These are phyloP conservation scores for Scophthalmus maximus DNA, from an alignment of 2,113 vertebrate genomes.

Conservation along the genomic window DNA sequence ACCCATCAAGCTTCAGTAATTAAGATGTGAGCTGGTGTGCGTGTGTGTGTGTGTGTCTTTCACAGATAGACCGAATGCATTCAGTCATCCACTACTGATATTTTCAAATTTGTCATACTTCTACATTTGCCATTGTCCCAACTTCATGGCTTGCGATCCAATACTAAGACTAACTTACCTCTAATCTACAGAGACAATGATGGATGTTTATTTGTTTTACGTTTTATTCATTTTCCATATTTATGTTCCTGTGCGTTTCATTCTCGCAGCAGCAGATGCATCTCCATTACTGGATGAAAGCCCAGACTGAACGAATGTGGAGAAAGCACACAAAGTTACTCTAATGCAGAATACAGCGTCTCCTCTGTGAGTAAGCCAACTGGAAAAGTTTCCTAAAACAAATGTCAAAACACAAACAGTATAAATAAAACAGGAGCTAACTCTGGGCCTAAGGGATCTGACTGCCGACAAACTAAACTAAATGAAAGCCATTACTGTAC, in stretches of 20 bases:
- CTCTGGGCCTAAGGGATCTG: slow-evolving; percentile 41
- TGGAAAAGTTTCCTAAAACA: slow-evolving; percentile 50
- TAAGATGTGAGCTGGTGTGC: slow-evolving; percentile 67
- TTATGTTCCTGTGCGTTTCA: slow-evolving; percentile 20
- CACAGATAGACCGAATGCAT: slow-evolving; percentile 29
- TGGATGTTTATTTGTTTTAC: slow-evolving; percentile 20
- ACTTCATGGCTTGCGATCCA: slow-evolving; percentile 10
- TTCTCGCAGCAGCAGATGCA: slow-evolving; percentile 10
- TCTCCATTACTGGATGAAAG: slow-evolving; percentile 44
- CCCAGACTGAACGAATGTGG: slow-evolving; percentile 5
- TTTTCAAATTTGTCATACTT: slow-evolving; percentile 47
- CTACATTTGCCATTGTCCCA: slow-evolving; percentile 13
- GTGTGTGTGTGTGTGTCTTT: slow-evolving; percentile 18
- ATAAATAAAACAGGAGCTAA: slow-evolving; percentile 64
- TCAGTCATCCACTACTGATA: slow-evolving; percentile 51
- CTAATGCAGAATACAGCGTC: slow-evolving; percentile 13
- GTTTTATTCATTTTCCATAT: slow-evolving; percentile 49
- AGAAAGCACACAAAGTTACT: slow-evolving; percentile 24
- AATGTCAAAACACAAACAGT: slow-evolving; percentile 56
- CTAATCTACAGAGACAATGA: slow-evolving; percentile 1
- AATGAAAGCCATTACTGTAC: slow-evolving; percentile 52
- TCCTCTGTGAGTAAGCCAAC: slow-evolving; percentile 44
- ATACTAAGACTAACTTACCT: slow-evolving; percentile 1
- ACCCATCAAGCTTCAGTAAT: slow-evolving; percentile 79
- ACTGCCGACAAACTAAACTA: slow-evolving; percentile 46